Percentiles rank a stretch among this genome's conserved stretches.
Conservation (phyloP, 2,797 vertebrate species). For the Siniperca undulata region DNA sequence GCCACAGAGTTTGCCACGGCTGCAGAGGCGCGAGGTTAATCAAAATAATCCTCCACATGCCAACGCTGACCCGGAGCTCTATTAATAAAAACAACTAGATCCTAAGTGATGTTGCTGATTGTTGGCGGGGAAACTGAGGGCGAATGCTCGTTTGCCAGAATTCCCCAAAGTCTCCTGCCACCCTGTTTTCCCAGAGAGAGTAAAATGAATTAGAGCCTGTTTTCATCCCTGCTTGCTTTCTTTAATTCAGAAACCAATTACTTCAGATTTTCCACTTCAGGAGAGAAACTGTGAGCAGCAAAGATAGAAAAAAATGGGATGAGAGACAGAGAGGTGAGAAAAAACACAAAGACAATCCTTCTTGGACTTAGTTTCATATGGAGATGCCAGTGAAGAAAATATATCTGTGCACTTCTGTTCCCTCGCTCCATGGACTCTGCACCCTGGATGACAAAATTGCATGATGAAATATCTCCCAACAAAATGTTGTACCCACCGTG, state of each 20-base stretch:
- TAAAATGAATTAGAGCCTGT: conserved; percentile 80
- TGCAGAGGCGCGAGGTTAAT: conserved; percentile 62
- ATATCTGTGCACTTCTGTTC: conserved; percentile 50
- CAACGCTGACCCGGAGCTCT: conserved; percentile 57
- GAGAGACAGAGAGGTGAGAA: conserved; percentile 55
- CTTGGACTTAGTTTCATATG: conserved; percentile 76
- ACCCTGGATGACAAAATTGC: conserved; percentile 30
- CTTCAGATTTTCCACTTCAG: conserved; percentile 88
- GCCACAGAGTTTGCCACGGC: conserved; percentile 36
- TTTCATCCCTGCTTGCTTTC: conserved; percentile 82
- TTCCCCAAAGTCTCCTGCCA: conserved; percentile 60
- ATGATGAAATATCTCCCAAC: conserved; percentile 41
- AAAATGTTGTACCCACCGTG: conserved; percentile 6
- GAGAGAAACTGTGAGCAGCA: conserved; percentile 67
- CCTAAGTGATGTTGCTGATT: conserved; percentile 59
- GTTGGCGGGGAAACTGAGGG: conserved; percentile 61
- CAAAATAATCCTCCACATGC: conserved; percentile 62
- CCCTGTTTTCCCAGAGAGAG: conserved; percentile 64
- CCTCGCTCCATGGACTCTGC: conserved; percentile 41
- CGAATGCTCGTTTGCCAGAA: conserved; percentile 56
- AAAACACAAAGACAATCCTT: conserved; percentile 71
- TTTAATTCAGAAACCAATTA: conserved; percentile 89
- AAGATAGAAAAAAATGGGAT: conserved; percentile 53
- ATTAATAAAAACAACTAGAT: conserved; percentile 68
- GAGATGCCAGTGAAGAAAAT: conserved; percentile 51